Conservation (phyloP, 1,140 invertebrate genomes). For the Brachionus angularis region DNA sequence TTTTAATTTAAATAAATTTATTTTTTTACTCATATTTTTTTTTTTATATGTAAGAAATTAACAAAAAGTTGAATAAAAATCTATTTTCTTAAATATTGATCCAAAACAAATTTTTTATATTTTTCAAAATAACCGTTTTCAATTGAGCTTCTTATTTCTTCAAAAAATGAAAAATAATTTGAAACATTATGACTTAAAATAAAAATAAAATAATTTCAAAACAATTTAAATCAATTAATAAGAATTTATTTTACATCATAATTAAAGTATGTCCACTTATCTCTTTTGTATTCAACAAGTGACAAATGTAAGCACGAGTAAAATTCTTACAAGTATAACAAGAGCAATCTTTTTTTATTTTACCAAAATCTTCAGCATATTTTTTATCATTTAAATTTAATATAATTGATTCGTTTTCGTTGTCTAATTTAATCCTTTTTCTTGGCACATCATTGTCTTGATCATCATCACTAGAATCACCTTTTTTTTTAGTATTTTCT, state of each 20-base stretch:
- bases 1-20: no score
- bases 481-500: neutral
- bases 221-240: neutral
- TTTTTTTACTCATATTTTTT: no score
- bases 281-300: slow-evolving; percentile 37
- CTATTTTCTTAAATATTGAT: slow-evolving; percentile 13
- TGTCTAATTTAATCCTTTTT: slow-evolving; percentile 13
- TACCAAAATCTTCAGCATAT: slow-evolving; percentile 21
- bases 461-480: slow-evolving; percentile 8
- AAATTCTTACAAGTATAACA: slow-evolving; percentile 43
- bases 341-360: neutral
- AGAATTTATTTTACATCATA: slow-evolving; percentile 40
- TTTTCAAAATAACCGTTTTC: slow-evolving; percentile 22
- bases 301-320: slow-evolving; percentile 23
- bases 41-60: neutral
- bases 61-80: no score
- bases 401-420: neutral
- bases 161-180: slow-evolving; percentile 36
- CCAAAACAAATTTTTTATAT: slow-evolving; percentile 23
- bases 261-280: slow-evolving; percentile 25
- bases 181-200: slow-evolving; percentile 17
- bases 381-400: slow-evolving; percentile 38
- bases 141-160: slow-evolving; percentile 21
- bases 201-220: neutral
- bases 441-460: neutral